A percentile compares a stretch with the other conserved stretches of the same genome.
phyloP scores from a whole-genome alignment of 1,140 invertebrate species.

The Pemphigus obesinymphae region DNA sequence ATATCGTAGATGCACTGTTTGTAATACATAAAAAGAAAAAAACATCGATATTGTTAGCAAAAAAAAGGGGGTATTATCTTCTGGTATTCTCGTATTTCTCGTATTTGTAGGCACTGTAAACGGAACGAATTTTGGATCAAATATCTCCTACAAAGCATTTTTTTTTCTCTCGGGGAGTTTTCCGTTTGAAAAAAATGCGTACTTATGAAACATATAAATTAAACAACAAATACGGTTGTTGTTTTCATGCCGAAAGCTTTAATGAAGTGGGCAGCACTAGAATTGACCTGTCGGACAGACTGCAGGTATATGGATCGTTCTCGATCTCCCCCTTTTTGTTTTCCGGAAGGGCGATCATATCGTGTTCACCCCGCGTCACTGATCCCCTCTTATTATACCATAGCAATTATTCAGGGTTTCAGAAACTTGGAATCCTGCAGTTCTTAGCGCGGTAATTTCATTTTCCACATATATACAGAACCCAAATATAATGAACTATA shows the following conservation, averaged over 20 bases:
- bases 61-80: background rate
- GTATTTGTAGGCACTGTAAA: background rate
- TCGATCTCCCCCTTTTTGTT: constrained; percentile 7
- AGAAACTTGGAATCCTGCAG: background rate
- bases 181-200: background rate
- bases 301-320: background rate
- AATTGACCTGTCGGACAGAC: constrained; percentile 5
- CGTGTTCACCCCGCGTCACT: background rate
- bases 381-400: background rate
- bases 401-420: background rate
- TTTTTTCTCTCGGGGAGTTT: background rate
- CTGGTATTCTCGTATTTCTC: background rate
- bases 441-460: background rate
- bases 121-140: background rate
- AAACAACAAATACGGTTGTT: background rate
- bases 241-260: background rate
- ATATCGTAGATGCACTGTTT: background rate
- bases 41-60: background rate
- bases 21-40: background rate
- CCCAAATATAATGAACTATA: background rate
- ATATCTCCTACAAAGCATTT: background rate
- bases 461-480: background rate
- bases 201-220: background rate
- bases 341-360: constrained; percentile 31
- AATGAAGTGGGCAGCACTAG: constrained; percentile 1